A percentile compares a stretch with the other conserved stretches of the same genome.
phyloP scores from a whole-genome alignment of 2,113 vertebrate species.

The Gobio gobio region DNA sequence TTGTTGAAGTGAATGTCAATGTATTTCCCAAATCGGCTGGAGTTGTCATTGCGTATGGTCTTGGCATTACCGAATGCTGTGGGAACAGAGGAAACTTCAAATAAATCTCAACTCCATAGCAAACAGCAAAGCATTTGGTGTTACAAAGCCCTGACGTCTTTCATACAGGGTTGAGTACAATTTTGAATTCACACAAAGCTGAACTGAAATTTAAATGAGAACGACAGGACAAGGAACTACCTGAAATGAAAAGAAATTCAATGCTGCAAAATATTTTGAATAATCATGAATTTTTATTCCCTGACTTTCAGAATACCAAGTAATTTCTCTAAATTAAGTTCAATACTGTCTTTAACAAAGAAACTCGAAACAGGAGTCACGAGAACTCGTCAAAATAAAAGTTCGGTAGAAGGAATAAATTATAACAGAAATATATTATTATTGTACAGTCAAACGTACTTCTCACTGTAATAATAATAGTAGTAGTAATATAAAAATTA shows the following conservation, averaged over 20 bases:
- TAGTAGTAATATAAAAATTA: no score
- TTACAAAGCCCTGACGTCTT: background rate
- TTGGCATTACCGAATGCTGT: conserved; percentile 88
- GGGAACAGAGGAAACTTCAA: background rate
- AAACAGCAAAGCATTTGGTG: background rate
- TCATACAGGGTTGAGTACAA: background rate
- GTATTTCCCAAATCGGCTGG: conserved; percentile 89
- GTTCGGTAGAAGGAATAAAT: no score
- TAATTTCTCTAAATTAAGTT: no score
- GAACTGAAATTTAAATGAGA: background rate
- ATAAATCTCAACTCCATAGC: background rate
- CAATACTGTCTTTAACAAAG: no score
- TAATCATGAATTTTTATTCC: no score
- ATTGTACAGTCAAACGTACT: no score
- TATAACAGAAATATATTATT: no score
- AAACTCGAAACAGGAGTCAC: no score
- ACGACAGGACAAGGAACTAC: background rate
- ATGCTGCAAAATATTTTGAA: no score
- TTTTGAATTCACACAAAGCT: background rate
- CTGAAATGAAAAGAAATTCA: background rate
- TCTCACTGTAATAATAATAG: no score
- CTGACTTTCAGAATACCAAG: no score
- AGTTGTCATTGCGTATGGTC: conserved; percentile 90
- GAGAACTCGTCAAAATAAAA: no score
- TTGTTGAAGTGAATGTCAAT: conserved; percentile 89